These are phyloP conservation scores for Alexandromys fortis DNA, from an alignment of 2,113 vertebrate genomes.

Conservation along the genomic window DNA sequence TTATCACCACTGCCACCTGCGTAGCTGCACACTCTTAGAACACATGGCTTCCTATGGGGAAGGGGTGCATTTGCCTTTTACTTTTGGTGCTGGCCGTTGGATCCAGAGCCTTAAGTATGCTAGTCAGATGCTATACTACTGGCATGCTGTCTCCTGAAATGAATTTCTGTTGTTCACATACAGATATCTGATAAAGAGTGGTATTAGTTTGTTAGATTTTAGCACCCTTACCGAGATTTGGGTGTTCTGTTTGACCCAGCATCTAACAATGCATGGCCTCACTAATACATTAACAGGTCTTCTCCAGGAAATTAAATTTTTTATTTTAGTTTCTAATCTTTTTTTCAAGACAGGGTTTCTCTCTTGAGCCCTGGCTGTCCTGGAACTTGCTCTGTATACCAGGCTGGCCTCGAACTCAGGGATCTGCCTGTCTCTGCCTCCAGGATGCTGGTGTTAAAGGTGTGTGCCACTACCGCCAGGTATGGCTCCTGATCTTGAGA, in stretches of 20 bases:
- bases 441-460: neutral
- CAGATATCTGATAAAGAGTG: constrained; percentile 8
- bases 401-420: neutral
- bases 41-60: neutral
- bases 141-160: neutral
- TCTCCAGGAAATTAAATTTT: constrained; percentile 1
- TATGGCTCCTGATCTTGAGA: constrained; percentile 4
- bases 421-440: neutral
- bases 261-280: neutral
- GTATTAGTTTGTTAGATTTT: neutral
- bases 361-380: neutral
- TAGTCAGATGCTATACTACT: neutral
- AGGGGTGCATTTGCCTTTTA: neutral
- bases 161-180: neutral
- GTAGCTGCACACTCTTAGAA: neutral
- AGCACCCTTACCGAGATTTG: neutral
- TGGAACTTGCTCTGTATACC: neutral
- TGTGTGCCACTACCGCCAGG: neutral
- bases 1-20: neutral
- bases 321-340: constrained; percentile 3
- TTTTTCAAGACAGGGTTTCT: neutral
- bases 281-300: neutral
- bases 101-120: neutral
- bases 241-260: neutral
- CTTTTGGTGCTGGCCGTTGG: neutral